Evolutionary conservation across 2,888 invertebrate genomes (phyloP).

Genomic region (Trachelus troglodyta): DNA sequence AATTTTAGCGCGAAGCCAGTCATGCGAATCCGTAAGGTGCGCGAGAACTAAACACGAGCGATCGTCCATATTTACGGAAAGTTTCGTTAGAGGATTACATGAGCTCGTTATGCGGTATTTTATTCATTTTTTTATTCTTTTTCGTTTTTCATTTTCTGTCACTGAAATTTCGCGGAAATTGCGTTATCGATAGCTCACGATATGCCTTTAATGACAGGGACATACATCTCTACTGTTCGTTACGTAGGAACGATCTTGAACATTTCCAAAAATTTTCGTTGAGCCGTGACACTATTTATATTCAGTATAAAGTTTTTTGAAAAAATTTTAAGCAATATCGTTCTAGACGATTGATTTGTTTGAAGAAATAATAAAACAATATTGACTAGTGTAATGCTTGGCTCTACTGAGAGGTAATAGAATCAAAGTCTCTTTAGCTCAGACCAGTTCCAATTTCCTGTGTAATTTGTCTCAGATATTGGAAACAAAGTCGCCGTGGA

Average conservation of each 20-base stretch:
- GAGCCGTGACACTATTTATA: not conserved
- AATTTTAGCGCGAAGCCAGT: constrained; percentile 4
- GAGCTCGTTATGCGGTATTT: not conserved
- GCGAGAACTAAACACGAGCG: not conserved
- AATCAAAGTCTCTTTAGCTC: not conserved
- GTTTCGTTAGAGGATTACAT: not conserved
- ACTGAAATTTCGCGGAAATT: not conserved
- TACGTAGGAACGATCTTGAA: not conserved
- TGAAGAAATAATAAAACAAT: not conserved
- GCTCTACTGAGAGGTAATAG: not conserved
- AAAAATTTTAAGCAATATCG: not conserved
- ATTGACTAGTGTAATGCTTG: not conserved
- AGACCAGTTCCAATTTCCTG: not conserved
- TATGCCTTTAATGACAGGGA: not conserved
- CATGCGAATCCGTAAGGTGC: not conserved
- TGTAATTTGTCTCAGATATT: not conserved
- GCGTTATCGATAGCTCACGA: not conserved
- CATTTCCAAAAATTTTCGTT: not conserved
- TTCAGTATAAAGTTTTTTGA: not conserved
- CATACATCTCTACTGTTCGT: not conserved
- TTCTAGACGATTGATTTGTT: not conserved
- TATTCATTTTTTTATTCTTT: not conserved
- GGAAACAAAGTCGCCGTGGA: not conserved
- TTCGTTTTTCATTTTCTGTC: not conserved
- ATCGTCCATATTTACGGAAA: not conserved